A percentile compares a stretch with the other conserved stretches of the same genome.
Conservation (phyloP, 2,113 vertebrate genomes). For the Aix galericulata region DNA sequence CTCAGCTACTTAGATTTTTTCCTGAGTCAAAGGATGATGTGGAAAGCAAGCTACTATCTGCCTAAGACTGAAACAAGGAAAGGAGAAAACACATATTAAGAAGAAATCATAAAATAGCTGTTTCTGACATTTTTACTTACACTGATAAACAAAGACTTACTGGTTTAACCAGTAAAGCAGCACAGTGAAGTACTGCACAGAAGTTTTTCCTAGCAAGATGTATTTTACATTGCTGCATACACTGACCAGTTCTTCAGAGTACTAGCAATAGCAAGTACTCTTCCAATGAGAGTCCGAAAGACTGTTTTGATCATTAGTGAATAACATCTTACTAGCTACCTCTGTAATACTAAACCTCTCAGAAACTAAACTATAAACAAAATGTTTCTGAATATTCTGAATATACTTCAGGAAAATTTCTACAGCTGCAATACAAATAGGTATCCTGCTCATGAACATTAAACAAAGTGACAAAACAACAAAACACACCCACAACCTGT, state of each 20-base stretch:
- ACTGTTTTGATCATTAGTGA: background rate
- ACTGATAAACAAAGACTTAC: background rate
- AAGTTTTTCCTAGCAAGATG: background rate
- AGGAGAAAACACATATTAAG: background rate
- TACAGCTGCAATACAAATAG: background rate
- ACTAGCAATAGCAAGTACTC: background rate
- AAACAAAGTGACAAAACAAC: too few relatives aligned
- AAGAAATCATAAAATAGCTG: background rate
- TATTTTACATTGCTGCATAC: background rate
- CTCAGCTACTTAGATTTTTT: background rate
- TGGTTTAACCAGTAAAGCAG: background rate
- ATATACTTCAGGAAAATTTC: background rate
- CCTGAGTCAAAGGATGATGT: background rate
- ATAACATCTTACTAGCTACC: background rate
- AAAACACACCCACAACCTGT: background rate
- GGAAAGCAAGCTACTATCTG: background rate
- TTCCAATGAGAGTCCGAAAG: background rate
- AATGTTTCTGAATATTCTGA: background rate
- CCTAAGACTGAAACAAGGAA: background rate
- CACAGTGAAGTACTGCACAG: background rate
- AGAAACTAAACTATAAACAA: background rate
- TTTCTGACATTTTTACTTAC: background rate
- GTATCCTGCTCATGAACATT: background rate
- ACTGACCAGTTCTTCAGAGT: background rate
- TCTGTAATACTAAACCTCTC: background rate